These are phyloP conservation scores for Zaprionus tsacasi DNA, from an alignment of 1,140 invertebrate species.

Conservation along the genomic window DNA sequence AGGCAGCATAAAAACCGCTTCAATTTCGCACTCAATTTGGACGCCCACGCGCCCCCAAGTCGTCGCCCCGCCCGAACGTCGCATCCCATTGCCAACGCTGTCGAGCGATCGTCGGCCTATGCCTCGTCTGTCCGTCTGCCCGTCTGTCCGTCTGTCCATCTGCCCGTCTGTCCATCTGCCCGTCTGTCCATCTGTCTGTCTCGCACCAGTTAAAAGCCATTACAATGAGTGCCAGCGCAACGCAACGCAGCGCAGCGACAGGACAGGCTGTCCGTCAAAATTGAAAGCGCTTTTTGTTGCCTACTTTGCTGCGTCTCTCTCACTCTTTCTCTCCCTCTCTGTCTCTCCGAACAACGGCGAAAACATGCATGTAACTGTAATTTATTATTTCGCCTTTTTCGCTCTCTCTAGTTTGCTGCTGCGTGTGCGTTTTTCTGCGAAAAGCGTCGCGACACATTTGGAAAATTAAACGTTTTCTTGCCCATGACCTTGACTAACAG, in stretches of 20 bases:
- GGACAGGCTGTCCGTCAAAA: slow-evolving; percentile 41
- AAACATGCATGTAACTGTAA: slow-evolving; percentile 30
- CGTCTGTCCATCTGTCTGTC: neutral
- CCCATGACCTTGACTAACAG: slow-evolving; percentile 3
- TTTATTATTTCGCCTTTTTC: slow-evolving; percentile 48
- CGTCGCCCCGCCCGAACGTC: too few relatives aligned
- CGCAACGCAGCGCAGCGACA: too few relatives aligned
- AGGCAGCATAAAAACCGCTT: slow-evolving; percentile 26
- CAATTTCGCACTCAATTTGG: slow-evolving; percentile 48
- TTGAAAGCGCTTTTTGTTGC: slow-evolving; percentile 13
- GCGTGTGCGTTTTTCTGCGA: slow-evolving; percentile 25
- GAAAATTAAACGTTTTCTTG: slow-evolving; percentile 50
- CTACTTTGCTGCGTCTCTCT: neutral
- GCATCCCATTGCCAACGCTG: neutral
- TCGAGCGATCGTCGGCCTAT: neutral
- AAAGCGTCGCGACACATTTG: slow-evolving; percentile 50
- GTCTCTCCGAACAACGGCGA: neutral
- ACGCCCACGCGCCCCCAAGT: neutral
- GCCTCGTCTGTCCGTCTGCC: neutral
- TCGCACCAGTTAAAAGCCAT: slow-evolving; percentile 45
- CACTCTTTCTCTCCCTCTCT: neutral
- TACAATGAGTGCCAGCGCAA: slow-evolving; percentile 27
- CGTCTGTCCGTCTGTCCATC: neutral
- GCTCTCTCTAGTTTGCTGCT: slow-evolving; percentile 35
- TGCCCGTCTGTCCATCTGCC: neutral